Conservation (phyloP, 2,888 invertebrate species). For the Sarcophaga carnaria region DNA sequence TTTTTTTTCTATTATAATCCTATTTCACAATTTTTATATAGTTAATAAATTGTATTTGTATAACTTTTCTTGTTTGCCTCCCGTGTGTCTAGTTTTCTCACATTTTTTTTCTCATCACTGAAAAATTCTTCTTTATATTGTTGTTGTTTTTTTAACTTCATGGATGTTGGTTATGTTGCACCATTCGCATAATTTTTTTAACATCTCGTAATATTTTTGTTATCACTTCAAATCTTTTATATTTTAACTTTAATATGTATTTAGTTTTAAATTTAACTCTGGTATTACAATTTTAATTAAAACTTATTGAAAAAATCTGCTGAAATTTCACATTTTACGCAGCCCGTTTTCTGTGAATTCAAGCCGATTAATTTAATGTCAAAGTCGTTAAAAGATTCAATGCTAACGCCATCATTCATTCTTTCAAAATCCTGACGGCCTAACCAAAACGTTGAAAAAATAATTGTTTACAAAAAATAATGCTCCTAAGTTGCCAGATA, state of each 20-base stretch:
- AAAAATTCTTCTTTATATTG: slow-evolving; percentile 47
- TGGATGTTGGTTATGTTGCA: slow-evolving; percentile 52
- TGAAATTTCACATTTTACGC: slow-evolving; percentile 52
- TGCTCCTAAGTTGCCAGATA: too few species aligned
- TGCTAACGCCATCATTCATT: background rate
- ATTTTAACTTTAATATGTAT: background rate
- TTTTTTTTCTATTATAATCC: background rate
- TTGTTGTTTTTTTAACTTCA: slow-evolving; percentile 45
- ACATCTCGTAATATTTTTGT: slow-evolving; percentile 35
- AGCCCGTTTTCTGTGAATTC: slow-evolving; percentile 31
- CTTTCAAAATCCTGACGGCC: background rate
- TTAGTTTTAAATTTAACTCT: background rate
- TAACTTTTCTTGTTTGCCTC: slow-evolving; percentile 2
- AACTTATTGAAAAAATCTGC: slow-evolving; percentile 36
- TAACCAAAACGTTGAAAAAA: too few species aligned
- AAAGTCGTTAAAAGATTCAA: background rate
- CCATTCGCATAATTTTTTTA: slow-evolving; percentile 20
- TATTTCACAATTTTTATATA: background rate
- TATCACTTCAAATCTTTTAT: background rate
- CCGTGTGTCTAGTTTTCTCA: slow-evolving; percentile 29
- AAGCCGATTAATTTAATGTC: slow-evolving; percentile 2
- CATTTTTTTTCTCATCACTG: slow-evolving; percentile 21
- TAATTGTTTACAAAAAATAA: too few species aligned
- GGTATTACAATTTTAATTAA: too few species aligned
- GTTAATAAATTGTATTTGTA: background rate